Evolutionary conservation across 2,888 invertebrate genomes (phyloP).

Genomic region (Meta bourneti): DNA sequence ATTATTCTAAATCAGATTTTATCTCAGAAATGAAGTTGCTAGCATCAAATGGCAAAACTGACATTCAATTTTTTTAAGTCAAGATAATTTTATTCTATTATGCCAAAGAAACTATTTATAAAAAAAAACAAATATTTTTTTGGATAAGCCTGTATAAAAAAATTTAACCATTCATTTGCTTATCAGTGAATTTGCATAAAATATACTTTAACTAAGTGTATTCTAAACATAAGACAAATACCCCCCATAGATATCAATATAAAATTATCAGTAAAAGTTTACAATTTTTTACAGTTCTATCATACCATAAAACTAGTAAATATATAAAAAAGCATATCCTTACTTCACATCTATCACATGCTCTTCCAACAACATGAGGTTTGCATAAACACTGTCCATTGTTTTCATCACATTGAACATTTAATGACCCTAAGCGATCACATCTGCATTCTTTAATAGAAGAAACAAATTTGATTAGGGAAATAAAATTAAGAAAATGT

Average conservation of each 20-base stretch:
- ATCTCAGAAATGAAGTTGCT: too few species aligned
- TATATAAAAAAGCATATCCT: neutral
- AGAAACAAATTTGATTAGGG: neutral
- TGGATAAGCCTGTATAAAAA: neutral
- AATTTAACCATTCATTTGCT: neutral
- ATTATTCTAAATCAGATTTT: too few species aligned
- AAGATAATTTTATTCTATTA: too few species aligned
- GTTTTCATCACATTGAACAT: constrained; percentile 79
- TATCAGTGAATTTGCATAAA: too few species aligned
- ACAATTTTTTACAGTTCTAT: too few species aligned
- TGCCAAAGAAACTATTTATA: neutral
- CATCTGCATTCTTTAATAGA: constrained; percentile 73
- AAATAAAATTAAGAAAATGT: neutral
- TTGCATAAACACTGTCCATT: constrained; percentile 81
- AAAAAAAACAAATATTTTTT: neutral
- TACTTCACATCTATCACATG: constrained; percentile 80
- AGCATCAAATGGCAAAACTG: too few species aligned
- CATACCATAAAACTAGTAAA: too few species aligned
- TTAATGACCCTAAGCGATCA: constrained; percentile 81
- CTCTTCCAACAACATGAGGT: constrained; percentile 80
- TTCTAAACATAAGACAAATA: too few species aligned
- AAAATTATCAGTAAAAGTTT: too few species aligned
- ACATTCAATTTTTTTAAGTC: neutral
- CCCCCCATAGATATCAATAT: too few species aligned
- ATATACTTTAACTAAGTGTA: too few species aligned